These are phyloP conservation scores for Limnephilus auricula DNA, from an alignment of 2,888 invertebrate genomes.

Conservation along the genomic window DNA sequence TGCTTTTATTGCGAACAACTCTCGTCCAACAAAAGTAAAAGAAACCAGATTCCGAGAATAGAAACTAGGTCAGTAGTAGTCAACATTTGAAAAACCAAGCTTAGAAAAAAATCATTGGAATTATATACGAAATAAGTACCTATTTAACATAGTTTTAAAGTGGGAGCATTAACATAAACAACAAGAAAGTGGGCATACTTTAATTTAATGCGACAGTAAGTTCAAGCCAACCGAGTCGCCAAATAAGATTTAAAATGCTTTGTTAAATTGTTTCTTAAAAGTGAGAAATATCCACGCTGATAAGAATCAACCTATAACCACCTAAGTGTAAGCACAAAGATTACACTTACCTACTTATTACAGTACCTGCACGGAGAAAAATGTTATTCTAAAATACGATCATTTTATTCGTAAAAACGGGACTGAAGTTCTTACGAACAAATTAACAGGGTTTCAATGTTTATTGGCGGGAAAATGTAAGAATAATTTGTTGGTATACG, in stretches of 20 bases:
- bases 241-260: not conserved
- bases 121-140: not conserved
- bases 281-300: too few relatives aligned
- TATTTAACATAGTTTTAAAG: not conserved
- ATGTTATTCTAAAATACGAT: too few relatives aligned
- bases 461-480: too few relatives aligned
- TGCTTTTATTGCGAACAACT: not conserved
- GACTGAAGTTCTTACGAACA: too few relatives aligned
- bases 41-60: slow-evolving; percentile 15
- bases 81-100: not conserved
- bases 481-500: too few relatives aligned
- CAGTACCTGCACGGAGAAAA: too few relatives aligned
- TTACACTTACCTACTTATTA: too few relatives aligned
- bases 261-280: too few relatives aligned
- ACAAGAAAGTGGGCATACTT: not conserved
- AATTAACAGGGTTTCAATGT: too few relatives aligned
- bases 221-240: not conserved
- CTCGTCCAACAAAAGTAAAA: not conserved
- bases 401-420: too few relatives aligned
- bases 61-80: slow-evolving; percentile 6
- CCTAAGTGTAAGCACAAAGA: too few relatives aligned
- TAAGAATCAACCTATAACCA: not conserved
- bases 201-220: not conserved
- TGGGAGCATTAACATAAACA: not conserved
- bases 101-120: not conserved